phyloP scores from a whole-genome alignment of 2,888 invertebrate species.

The Drosophila mulleri region DNA sequence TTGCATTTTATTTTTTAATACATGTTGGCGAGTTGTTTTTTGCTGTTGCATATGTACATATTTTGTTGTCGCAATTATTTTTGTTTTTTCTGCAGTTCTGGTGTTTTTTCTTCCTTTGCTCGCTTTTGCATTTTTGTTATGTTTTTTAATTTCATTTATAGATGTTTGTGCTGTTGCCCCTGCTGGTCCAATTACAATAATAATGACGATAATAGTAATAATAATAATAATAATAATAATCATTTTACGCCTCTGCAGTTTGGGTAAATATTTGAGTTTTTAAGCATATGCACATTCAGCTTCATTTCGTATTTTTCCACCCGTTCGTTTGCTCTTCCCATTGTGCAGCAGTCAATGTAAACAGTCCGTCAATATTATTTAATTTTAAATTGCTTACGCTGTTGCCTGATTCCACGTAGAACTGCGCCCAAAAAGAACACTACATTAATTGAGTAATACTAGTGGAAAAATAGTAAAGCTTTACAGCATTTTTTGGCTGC shows the following conservation, averaged over 20 bases:
- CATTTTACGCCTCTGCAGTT: constrained; percentile 65
- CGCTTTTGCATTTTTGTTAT: background rate
- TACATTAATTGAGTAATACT: background rate
- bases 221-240: constrained; percentile 71
- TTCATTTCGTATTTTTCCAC: constrained; percentile 29
- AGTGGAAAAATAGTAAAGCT: background rate
- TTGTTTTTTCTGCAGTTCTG: constrained; percentile 30
- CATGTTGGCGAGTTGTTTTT: constrained; percentile 13
- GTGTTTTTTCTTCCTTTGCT: constrained; percentile 1
- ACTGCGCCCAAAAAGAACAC: background rate
- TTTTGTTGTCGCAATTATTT: constrained; percentile 53
- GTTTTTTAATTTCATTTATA: constrained; percentile 16
- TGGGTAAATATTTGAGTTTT: constrained; percentile 77
- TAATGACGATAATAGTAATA: constrained; percentile 73
- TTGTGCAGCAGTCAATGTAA: constrained; percentile 42
- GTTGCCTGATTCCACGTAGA: background rate
- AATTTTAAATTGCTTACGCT: constrained; percentile 45
- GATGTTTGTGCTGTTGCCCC: constrained; percentile 13
- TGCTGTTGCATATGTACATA: constrained; percentile 9
- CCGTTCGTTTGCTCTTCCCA: constrained; percentile 10
- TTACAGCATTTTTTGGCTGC: background rate
- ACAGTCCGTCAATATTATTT: constrained; percentile 45
- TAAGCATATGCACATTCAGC: constrained; percentile 69
- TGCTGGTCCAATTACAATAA: constrained; percentile 67
- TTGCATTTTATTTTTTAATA: constrained; percentile 32